Conservation (phyloP, 2,113 vertebrate species). For the Phainopepla nitens region DNA sequence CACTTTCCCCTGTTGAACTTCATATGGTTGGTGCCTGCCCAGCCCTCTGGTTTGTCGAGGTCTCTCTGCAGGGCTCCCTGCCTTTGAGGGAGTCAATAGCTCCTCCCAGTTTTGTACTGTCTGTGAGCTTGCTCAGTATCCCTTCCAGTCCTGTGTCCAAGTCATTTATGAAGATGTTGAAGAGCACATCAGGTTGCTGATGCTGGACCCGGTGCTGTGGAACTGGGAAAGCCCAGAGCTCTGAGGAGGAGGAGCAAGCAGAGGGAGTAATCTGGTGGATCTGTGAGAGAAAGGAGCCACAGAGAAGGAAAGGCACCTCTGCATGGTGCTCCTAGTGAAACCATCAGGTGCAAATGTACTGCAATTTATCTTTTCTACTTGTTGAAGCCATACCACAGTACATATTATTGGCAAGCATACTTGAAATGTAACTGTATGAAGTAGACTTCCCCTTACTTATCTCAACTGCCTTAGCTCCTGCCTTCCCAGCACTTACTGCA, state of each 20-base stretch:
- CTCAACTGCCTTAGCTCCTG: background rate
- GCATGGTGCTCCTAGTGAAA: background rate
- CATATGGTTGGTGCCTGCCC: background rate
- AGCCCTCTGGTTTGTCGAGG: background rate
- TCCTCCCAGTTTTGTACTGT: background rate
- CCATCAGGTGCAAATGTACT: background rate
- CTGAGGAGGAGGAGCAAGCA: background rate
- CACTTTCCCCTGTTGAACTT: background rate
- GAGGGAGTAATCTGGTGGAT: background rate
- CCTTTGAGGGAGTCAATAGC: background rate
- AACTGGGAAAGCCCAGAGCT: background rate
- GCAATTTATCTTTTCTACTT: background rate
- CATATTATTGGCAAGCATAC: background rate
- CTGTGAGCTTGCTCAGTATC: background rate
- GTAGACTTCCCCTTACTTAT: background rate
- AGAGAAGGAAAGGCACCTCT: background rate
- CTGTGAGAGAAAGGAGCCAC: background rate
- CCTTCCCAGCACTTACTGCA: background rate
- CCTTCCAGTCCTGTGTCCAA: background rate
- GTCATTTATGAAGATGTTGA: background rate
- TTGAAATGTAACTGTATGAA: background rate
- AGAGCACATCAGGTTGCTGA: background rate
- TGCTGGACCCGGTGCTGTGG: background rate
- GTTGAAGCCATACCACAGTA: background rate
- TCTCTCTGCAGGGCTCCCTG: background rate